phyloP scores from a whole-genome alignment of 2,888 invertebrate species.

The Schizaphis graminum region DNA sequence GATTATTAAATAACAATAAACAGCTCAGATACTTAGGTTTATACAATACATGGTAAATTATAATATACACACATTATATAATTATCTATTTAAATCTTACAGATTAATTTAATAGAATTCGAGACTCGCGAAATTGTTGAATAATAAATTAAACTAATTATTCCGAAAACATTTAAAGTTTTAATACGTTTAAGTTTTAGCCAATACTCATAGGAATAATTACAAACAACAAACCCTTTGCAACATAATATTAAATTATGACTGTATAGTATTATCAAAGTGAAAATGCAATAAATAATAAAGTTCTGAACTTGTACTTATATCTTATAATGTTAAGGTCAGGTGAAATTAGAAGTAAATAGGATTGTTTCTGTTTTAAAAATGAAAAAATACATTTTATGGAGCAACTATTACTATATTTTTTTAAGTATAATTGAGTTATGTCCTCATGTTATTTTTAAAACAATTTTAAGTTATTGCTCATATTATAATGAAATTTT shows the following conservation, averaged over 20 bases:
- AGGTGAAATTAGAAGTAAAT: neutral
- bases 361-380: neutral
- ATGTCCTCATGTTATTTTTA: neutral
- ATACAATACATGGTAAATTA: neutral
- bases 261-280: conserved; percentile 10
- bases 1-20: neutral
- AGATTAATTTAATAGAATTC: neutral
- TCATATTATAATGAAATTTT: too few species aligned
- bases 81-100: neutral
- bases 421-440: neutral
- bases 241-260: conserved; percentile 5
- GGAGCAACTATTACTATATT: neutral
- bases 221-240: neutral
- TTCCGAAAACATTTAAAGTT: neutral
- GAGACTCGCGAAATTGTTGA: neutral
- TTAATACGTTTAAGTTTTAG: conserved; percentile 4
- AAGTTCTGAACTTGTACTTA: neutral
- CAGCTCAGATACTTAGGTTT: neutral
- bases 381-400: neutral
- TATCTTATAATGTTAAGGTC: neutral
- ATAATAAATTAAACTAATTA: neutral
- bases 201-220: conserved; percentile 17
- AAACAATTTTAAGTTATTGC: neutral
- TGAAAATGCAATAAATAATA: conserved; percentile 5
- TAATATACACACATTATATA: neutral